Conservation (phyloP, 1,140 invertebrate species). For the Drosophila sulfurigaster region DNA sequence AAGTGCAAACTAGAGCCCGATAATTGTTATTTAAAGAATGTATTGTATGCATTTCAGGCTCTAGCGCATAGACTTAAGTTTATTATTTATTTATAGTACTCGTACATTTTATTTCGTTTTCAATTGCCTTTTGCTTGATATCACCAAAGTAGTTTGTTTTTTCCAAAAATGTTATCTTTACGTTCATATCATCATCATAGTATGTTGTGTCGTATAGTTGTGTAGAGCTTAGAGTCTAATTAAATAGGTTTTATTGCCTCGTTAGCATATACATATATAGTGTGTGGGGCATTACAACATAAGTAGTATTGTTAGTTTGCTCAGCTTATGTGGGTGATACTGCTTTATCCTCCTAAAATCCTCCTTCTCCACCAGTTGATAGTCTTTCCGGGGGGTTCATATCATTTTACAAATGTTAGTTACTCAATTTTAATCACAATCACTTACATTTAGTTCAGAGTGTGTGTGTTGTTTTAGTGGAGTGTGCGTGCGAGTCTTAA, state of each 20-base stretch:
- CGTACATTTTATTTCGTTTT: slow-evolving; percentile 75
- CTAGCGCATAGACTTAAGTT: slow-evolving; percentile 47
- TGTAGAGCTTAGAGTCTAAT: slow-evolving; percentile 63
- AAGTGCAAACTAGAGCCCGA: slow-evolving; percentile 55
- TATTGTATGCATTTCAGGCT: slow-evolving; percentile 4
- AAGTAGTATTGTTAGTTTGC: slow-evolving; percentile 53
- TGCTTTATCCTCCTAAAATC: not conserved
- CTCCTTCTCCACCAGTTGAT: not conserved
- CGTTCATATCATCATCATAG: slow-evolving; percentile 35
- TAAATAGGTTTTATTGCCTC: slow-evolving; percentile 75
- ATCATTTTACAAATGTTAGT: slow-evolving; percentile 75
- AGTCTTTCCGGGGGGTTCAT: slow-evolving; percentile 39
- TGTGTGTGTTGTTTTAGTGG: slow-evolving; percentile 15
- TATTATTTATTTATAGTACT: slow-evolving; percentile 52
- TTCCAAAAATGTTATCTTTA: slow-evolving; percentile 55
- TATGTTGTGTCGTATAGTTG: slow-evolving; percentile 34
- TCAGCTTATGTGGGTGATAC: slow-evolving; percentile 48
- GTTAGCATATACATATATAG: slow-evolving; percentile 55
- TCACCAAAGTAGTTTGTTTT: slow-evolving; percentile 74
- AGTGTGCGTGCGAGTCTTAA: slow-evolving; percentile 53
- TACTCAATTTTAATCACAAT: slow-evolving; percentile 76
- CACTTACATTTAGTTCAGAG: slow-evolving; percentile 75
- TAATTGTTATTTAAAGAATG: slow-evolving; percentile 9
- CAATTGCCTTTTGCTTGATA: slow-evolving; percentile 82
- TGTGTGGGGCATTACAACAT: slow-evolving; percentile 56